Evolutionary conservation across 2,113 vertebrate species (phyloP).

Genomic region (Oncorhynchus gorbuscha): DNA sequence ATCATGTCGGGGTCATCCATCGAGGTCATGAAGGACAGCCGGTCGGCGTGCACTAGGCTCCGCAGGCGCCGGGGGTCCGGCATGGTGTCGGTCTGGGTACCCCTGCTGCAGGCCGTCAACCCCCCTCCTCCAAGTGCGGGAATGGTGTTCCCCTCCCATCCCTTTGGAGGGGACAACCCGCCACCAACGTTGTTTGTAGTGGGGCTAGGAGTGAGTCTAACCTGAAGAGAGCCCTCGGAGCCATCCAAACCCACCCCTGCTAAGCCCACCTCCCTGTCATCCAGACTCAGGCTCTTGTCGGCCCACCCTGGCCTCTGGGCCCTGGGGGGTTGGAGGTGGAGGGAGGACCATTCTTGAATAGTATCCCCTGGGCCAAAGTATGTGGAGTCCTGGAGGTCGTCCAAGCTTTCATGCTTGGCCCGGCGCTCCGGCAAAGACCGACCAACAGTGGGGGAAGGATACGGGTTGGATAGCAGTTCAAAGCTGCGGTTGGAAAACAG

Average conservation of each 20-base stretch:
- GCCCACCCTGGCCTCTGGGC: conserved; percentile 79
- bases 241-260: conserved; percentile 20
- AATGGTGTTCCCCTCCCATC: no score
- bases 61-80: conserved; percentile 80
- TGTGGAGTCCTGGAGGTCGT: conserved; percentile 93
- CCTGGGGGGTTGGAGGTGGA: conserved; percentile 59
- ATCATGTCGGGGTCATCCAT: conserved; percentile 90
- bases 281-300: conserved; percentile 93
- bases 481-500: conserved; percentile 80
- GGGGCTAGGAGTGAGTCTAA: conserved; percentile 56
- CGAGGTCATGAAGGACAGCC: conserved; percentile 83
- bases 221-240: conserved; percentile 42
- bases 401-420: conserved; percentile 89
- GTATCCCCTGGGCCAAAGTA: conserved; percentile 88
- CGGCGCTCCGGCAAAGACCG: conserved; percentile 74
- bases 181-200: conserved; percentile 14
- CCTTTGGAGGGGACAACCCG: no score
- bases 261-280: conserved; percentile 60
- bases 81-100: conserved; percentile 87
- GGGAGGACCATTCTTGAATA: conserved; percentile 55
- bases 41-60: conserved; percentile 76
- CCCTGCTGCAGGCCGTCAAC: conserved; percentile 70
- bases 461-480: conserved; percentile 84
- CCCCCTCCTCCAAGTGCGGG: no score
- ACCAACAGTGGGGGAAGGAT: conserved; percentile 74